Evolutionary conservation across 1,140 invertebrate species (phyloP).

Genomic region (Neomicropteryx cornuta): DNA sequence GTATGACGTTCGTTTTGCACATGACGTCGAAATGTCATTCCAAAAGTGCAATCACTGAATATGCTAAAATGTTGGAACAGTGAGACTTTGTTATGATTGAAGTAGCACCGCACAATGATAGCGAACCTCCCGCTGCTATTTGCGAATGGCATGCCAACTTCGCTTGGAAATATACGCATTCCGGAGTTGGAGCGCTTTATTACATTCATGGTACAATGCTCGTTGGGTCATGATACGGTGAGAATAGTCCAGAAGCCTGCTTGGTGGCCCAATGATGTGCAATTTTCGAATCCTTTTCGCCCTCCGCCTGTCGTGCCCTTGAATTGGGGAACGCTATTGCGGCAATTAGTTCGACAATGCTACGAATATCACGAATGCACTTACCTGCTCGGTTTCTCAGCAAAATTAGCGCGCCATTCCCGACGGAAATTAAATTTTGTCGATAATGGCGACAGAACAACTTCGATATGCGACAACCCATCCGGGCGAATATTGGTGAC

Average conservation of each 20-base stretch:
- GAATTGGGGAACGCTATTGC: conserved; percentile 49
- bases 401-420: conserved; percentile 52
- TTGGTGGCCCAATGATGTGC: conserved; percentile 58
- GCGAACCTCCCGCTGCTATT: conserved; percentile 58
- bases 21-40: too few species aligned
- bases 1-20: too few species aligned
- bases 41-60: too few species aligned
- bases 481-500: conserved; percentile 56
- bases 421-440: conserved; percentile 52
- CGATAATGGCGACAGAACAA: conserved; percentile 61
- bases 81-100: too few species aligned
- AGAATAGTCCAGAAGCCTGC: conserved; percentile 45
- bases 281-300: conserved; percentile 49
- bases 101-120: conserved; percentile 45
- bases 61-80: too few species aligned
- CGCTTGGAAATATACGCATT: conserved; percentile 48
- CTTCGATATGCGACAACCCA: conserved; percentile 53
- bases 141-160: conserved; percentile 55
- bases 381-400: conserved; percentile 58
- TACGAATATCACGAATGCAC: conserved; percentile 61
- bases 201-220: conserved; percentile 63
- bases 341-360: conserved; percentile 54
- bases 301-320: conserved; percentile 37
- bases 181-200: conserved; percentile 55
- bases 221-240: conserved; percentile 48